Evolutionary conservation across 1,140 invertebrate species (phyloP), one percentile per base, ranked within the genome.

Genomic region (Pachyrhynchus sulphureomaculatus): DNA sequence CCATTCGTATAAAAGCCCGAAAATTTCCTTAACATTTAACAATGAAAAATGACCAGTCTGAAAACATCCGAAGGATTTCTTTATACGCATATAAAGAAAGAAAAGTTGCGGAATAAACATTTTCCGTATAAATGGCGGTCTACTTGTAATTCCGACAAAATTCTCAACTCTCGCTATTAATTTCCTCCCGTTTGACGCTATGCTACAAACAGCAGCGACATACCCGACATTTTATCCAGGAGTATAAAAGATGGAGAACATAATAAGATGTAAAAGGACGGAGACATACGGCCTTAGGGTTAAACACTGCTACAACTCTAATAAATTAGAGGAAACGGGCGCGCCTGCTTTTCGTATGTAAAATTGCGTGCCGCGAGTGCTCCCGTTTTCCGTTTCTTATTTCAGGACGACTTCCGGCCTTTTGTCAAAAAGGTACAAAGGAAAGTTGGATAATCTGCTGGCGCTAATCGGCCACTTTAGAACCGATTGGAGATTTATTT

Each of bases 221-320:
- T n/a, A n/a, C n/a, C n/a, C 52, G 45, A 53, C 52, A 51, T 60
- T 54, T 54, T 51, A 54, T 54, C 34, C 55, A 34, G 36, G 54
- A 39, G 56, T 48, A n/a, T n/a, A 49, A 65, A 56, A 62, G 59
- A 65, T 39, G 64, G 51, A 45, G 55, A 67, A 66, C 34, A 64
- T 70, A 70, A 70, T 68, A 65, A 69, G 63, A 69, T 64, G 68
- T 65, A 69, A 69, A 69, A 58, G 62, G 60, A 57, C 54, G 54
- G 64, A 65, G 67, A 67, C 65, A 67, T 64, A 65, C 61, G 55
- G 59, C 55, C 34, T 26, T 36, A 23, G 51, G 60, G 53, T 65
- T 65, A 64, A 70, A 66, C 62, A 68, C 57, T 65, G 54, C 57
- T 54, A 61, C 55, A 62, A 61, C 51, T 54, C 49, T 55, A 62